A percentile compares a stretch with the other conserved stretches of the same genome.
Evolutionary conservation across 37 sponge, comb jelly and placozoan species (phyloP).

Genomic region (Crambe crambe): DNA sequence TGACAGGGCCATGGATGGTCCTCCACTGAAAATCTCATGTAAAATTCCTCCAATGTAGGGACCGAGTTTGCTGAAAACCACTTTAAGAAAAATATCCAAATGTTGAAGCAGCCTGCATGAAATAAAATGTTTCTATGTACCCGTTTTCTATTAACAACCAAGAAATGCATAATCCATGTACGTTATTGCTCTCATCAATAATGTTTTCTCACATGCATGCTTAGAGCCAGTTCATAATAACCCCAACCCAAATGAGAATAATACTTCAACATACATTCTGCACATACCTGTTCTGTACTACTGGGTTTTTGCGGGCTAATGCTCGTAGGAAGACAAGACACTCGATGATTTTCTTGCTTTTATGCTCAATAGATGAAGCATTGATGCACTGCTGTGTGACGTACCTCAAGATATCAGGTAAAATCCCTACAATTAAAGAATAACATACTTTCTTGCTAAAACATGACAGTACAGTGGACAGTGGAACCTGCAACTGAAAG

Average conservation of each 20-base stretch:
- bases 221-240: too few species aligned
- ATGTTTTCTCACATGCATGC: too few species aligned
- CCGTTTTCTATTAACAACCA: too few species aligned
- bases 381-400: background rate
- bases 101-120: background rate
- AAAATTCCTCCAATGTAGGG: background rate
- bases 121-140: too few species aligned
- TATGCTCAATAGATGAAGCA: background rate
- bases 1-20: background rate
- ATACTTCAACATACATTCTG: too few species aligned
- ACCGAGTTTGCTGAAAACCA: background rate
- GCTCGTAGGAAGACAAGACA: background rate
- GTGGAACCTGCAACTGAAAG: too few species aligned
- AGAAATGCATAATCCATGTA: too few species aligned
- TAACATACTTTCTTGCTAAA: too few species aligned
- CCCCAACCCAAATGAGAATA: too few species aligned
- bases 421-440: too few species aligned
- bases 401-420: conserved; percentile 32
- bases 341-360: background rate
- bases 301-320: conserved; percentile 1
- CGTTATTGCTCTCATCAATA: too few species aligned
- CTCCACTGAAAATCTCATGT: conserved; percentile 1
- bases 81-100: background rate
- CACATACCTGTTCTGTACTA: background rate
- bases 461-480: too few species aligned